Evolutionary conservation across 2,888 invertebrate genomes (phyloP), one percentile per base, ranked within the genome.

Genomic region (Chironomus riparius): DNA sequence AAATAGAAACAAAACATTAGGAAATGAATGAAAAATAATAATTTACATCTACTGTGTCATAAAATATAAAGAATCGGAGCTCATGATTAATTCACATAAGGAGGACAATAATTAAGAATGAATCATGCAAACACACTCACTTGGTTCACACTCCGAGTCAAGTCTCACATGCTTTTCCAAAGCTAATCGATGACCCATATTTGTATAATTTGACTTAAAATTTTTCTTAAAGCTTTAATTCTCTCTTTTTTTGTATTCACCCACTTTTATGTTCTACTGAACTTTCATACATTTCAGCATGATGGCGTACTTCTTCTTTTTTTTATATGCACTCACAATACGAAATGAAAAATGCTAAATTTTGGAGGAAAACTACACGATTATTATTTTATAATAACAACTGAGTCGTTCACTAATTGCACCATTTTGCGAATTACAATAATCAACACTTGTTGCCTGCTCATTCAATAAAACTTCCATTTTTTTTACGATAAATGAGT

Each of bases 401-500:
- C 15, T 18, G 15, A 15, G 1, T 6, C 15, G n/a, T 56, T 56
- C 56, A 56, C 56, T n/a, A 56, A 56, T 56, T 56, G 56, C 21
- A 24, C n/a, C 13, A 22, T 21, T 18, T 65, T 13, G 65, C 65
- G 13, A 65, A 65, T 22, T 65, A 24, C 13, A 21, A 13, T 65
- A 65, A 65, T 65, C 65, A 65, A 65, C 65, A 65, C 65, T 65
- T 65, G 65, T 65, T 65, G 65, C 65, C 65, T 5, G 21, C 13
- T 24, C 22, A 13, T 21, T 22, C 13, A 65, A 24, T 21, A 65
- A 65, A 65, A 21, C 0, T 21, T 6, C 21, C 65, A 65, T 65
- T 65, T 21, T 65, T 65, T 56, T 38, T 10, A 56, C 18, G 6
- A 56, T 7, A 56, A 56, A 56, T 18, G n/a, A 2, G 56, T 56